Base-by-base conservation (phyloP, 2,797 vertebrate genomes). In the Falco berigora region DNA sequence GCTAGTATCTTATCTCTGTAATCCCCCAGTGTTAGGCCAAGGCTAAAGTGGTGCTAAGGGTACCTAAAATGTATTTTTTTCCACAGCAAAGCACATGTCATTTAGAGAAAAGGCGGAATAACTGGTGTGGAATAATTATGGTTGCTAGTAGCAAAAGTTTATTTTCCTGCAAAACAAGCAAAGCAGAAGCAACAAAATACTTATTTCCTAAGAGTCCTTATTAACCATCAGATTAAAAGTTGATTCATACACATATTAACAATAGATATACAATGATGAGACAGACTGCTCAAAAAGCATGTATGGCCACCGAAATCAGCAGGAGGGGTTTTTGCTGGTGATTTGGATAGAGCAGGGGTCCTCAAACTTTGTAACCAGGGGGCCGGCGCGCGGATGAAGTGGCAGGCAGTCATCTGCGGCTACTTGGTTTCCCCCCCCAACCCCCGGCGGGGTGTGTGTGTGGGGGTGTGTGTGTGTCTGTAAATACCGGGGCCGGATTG, bases 1-100 rank as follows among this genome's bases (percentile, higher is more conserved):
- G 44, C 5, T 78, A 71, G 22, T 86, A 94, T 94, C 92, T 89
- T 88, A 94, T 92, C 92, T 91, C 36, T 64, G 24, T 91, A 94
- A 95, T 82, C 69, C 81, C 58, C 32, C 46, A 52, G 78, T 14
- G 38, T 76, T 56, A 93, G 68, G 75, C 84, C 85, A 90, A 90
- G 90, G 87, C 28, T 81, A 79, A 42, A 46, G 49, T 47, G 84
- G 52, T 90, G 49, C 86, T 88, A 78, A 2, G 32, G 55, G 21
- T 53, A 80, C 32, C 46, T 46, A 85, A 94, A 94, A 92, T 8
- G 66, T 44, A 44, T 44, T 44, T 44, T 44, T 44, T 44, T 44
- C 44, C 44, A 44, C 44, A 44, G 44, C 44, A 44, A 44, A 44
- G 44, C 3, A 20, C 23, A 58, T 9, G 24, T 19, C 36, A 66